phyloP scores from a whole-genome alignment of 1,140 invertebrate species.

The Heliconius congener region DNA sequence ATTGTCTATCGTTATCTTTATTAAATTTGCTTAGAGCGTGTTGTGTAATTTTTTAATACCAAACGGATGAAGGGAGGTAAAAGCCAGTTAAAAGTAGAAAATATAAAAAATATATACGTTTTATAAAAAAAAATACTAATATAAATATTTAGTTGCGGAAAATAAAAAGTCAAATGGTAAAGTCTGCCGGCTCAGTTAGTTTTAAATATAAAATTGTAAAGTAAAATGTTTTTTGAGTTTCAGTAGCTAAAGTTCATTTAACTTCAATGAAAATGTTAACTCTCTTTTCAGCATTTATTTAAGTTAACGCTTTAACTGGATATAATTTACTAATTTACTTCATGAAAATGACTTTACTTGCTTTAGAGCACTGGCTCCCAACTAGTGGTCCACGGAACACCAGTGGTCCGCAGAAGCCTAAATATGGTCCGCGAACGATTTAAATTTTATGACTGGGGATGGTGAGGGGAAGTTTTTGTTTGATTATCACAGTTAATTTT shows the following conservation, averaged over 20 bases:
- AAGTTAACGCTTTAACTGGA: constrained; percentile 5
- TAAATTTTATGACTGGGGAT: too few relatives aligned
- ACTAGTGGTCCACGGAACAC: too few relatives aligned
- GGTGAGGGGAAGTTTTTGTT: too few relatives aligned
- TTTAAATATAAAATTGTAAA: background rate
- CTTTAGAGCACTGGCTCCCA: background rate
- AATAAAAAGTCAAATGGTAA: background rate
- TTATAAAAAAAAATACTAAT: background rate
- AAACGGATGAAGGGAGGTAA: too few relatives aligned
- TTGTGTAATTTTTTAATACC: too few relatives aligned
- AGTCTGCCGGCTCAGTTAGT: background rate
- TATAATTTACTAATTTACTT: constrained; percentile 10
- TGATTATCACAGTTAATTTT: too few relatives aligned
- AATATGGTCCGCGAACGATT: too few relatives aligned
- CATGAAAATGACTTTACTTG: background rate
- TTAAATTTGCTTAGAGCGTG: too few relatives aligned
- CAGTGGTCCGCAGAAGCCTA: too few relatives aligned
- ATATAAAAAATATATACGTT: too few relatives aligned
- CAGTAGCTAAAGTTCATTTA: constrained; percentile 2
- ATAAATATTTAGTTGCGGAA: background rate
- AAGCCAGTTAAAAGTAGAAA: too few relatives aligned
- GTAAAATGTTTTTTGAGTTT: constrained; percentile 13
- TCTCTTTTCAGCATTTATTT: constrained; percentile 3
- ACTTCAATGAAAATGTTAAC: background rate
- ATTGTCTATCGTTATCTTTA: too few relatives aligned